These are phyloP conservation scores for Podilymbus podiceps DNA, from an alignment of 2,113 vertebrate genomes.

Conservation along the genomic window DNA sequence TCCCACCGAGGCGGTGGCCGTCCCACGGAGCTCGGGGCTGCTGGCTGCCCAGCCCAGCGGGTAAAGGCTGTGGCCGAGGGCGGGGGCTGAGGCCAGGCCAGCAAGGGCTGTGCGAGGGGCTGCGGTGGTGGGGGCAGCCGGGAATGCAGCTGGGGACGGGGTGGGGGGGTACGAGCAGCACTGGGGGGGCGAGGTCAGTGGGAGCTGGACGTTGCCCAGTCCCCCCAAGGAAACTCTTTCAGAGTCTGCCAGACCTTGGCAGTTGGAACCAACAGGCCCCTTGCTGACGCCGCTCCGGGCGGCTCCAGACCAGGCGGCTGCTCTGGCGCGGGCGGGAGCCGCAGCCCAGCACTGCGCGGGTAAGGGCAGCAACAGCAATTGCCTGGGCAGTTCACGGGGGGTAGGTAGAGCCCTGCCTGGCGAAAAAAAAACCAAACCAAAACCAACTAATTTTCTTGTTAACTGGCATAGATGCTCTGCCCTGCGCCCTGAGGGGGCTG, in stretches of 20 bases:
- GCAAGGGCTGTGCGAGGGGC: not conserved
- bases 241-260: not conserved
- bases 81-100: rapidly evolving
- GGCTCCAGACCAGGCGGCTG: not conserved
- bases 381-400: not conserved
- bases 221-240: not conserved
- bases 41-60: rapidly evolving
- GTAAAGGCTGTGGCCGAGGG: not conserved
- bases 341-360: rapidly evolving
- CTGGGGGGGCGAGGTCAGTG: rapidly evolving
- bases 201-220: not conserved
- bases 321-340: rapidly evolving
- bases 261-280: not conserved
- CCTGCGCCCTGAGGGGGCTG: rapidly evolving
- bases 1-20: rapidly evolving
- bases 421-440: too few relatives aligned
- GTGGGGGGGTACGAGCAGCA: rapidly evolving
- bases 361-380: not conserved
- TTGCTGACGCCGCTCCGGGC: rapidly evolving
- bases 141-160: not conserved
- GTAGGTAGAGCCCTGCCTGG: not conserved
- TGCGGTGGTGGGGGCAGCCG: not conserved
- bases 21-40: not conserved
- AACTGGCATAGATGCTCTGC: rapidly evolving
- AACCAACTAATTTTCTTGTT: not conserved